Evolutionary conservation across 2,888 invertebrate species (phyloP), one percentile per base, ranked within the genome.

Genomic region (Protula sp.): DNA sequence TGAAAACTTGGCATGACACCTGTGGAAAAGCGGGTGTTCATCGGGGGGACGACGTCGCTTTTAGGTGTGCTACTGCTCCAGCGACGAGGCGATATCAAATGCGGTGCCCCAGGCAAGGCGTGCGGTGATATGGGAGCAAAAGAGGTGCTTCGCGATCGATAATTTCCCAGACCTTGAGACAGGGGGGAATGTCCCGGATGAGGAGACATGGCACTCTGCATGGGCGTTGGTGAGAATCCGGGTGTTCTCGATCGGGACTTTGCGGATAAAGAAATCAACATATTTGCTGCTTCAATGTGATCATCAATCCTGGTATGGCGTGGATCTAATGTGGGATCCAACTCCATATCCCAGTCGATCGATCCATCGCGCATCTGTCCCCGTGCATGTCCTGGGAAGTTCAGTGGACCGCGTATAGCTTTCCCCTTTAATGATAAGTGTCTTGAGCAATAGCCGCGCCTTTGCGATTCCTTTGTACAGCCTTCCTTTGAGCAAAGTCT

Each of bases 381-480:
- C 19, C 38, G 9, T 9, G 38, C 38, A 38, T 38, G 38, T 14
- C 38, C 22, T 19, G 30, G 50, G 53, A 5, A 56, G 26, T 67
- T 60, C 5, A 72, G 70, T 2, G 72, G 69, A 29, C 71, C 68
- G 26, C 77, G 59, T 26, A 74, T 67, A 54, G 72, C 74, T 70
- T 85, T 86, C 48, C 92, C 92, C 77, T 93, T 89, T 74, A 94
- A 86, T 71, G 92, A 95, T 71, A 98, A 86, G 83, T 99, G 98
- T 56, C 98, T 84, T 27, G 98, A 99, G 82, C 98, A 99, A 83
- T 87, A 98, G 47, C 99, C 98, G 70, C 95, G 86, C 47, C 98
- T 85, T 83, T 99, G 98, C 75, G 97, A 97, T 86, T 99, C 98
- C 84, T 93, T 93, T 45, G 89, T 89, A 83, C 97, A 98, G 59